Percentiles rank a stretch among this genome's conserved stretches.
These are phyloP conservation scores for Chrysocyon brachyurus DNA, from an alignment of 2,797 vertebrate species.

Conservation along the genomic window DNA sequence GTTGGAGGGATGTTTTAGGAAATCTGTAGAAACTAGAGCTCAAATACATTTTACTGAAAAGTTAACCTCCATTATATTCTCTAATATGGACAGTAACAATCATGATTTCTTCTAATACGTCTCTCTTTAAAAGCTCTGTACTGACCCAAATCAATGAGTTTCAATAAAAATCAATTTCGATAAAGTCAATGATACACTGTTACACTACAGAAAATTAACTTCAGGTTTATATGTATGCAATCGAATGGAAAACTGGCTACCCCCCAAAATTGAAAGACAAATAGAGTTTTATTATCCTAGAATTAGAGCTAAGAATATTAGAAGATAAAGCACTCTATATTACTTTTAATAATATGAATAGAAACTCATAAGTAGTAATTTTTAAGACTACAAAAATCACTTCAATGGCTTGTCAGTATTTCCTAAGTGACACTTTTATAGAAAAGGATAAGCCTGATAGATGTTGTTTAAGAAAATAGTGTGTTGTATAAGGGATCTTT, in stretches of 20 bases:
- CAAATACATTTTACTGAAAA: neutral
- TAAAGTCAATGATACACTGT: neutral
- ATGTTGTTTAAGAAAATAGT: neutral
- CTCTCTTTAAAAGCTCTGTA: neutral
- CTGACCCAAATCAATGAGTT: neutral
- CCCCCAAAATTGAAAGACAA: neutral
- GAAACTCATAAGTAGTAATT: neutral
- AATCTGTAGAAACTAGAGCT: neutral
- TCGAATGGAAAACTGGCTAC: neutral
- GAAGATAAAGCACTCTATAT: neutral
- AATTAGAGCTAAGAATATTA: neutral
- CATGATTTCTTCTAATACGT: neutral
- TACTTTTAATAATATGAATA: neutral
- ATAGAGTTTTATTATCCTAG: neutral
- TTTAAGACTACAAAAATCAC: neutral
- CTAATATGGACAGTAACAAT: neutral
- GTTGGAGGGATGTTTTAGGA: neutral
- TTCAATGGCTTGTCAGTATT: neutral
- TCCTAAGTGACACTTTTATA: neutral
- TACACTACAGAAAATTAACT: neutral
- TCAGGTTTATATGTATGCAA: neutral
- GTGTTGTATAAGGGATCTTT: neutral
- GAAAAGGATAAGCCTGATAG: neutral
- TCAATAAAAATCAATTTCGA: neutral
- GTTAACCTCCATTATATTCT: neutral